A percentile compares a stretch with the other conserved stretches of the same genome.
Evolutionary conservation across 2,113 vertebrate species (phyloP).

Genomic region (Excalfactoria chinensis): DNA sequence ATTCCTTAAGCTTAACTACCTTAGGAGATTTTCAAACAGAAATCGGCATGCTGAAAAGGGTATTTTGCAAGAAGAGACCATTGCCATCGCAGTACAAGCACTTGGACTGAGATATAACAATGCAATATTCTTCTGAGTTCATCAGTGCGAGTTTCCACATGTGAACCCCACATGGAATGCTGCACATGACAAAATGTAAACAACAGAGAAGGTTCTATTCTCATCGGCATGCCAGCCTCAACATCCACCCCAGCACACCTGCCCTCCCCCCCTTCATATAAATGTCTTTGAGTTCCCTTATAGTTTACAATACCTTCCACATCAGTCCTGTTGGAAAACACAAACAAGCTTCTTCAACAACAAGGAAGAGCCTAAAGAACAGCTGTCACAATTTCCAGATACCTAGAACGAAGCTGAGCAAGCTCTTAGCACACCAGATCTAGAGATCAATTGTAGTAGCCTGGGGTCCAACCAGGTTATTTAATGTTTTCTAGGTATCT

Average conservation of each 20-base stretch:
- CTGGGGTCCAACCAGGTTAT: not conserved
- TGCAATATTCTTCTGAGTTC: conserved; percentile 76
- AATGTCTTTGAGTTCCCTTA: not conserved
- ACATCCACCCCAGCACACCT: not conserved
- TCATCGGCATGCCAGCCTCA: conserved; percentile 40
- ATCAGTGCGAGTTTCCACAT: conserved; percentile 74
- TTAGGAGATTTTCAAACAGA: conserved; percentile 72
- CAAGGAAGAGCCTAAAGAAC: conserved; percentile 57
- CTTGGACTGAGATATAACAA: conserved; percentile 73
- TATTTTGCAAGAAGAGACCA: conserved; percentile 78
- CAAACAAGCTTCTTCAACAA: conserved; percentile 18
- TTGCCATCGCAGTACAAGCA: conserved; percentile 73
- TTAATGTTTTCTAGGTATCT: conserved; percentile 15
- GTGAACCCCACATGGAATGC: conserved; percentile 74
- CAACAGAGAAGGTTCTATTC: conserved; percentile 71
- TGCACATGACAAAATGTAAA: conserved; percentile 77
- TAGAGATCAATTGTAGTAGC: conserved; percentile 23
- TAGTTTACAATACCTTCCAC: conserved; percentile 16
- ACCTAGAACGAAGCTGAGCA: conserved; percentile 36
- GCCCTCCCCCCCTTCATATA: conserved; percentile 48
- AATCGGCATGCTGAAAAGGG: conserved; percentile 76
- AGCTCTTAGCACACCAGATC: not conserved
- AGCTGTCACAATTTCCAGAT: not conserved
- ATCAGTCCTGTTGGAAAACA: conserved; percentile 30
- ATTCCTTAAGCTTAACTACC: conserved; percentile 75